These are phyloP conservation scores for Parnassius glacialis DNA, from an alignment of 2,888 invertebrate genomes.

Conservation along the genomic window DNA sequence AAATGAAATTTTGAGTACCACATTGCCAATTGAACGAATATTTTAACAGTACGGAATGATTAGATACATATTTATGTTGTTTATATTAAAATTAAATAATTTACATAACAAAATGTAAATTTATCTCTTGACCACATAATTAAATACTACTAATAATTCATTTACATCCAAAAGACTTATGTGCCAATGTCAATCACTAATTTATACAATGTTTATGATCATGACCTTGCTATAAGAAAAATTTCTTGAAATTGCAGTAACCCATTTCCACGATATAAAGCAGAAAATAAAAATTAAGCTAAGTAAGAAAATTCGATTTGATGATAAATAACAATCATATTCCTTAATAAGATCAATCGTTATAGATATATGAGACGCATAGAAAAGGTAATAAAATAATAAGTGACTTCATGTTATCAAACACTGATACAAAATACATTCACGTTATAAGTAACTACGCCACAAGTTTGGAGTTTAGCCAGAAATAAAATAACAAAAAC, in stretches of 20 bases:
- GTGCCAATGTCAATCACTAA: slow-evolving; percentile 28
- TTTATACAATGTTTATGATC: slow-evolving; percentile 37
- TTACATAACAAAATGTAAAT: too few relatives aligned
- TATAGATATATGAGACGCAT: neutral
- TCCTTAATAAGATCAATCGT: too few relatives aligned
- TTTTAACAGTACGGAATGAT: too few relatives aligned
- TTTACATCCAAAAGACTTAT: slow-evolving; percentile 14
- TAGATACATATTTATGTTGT: too few relatives aligned
- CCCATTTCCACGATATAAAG: neutral
- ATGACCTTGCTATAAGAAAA: slow-evolving; percentile 35
- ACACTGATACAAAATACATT: slow-evolving; percentile 47
- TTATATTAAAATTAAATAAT: too few relatives aligned
- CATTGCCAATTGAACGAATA: too few relatives aligned
- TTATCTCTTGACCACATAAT: too few relatives aligned
- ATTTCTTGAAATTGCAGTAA: slow-evolving; percentile 13
- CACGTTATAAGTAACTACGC: slow-evolving; percentile 44
- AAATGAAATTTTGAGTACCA: too few relatives aligned
- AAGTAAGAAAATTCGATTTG: too few relatives aligned
- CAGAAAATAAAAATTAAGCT: too few relatives aligned
- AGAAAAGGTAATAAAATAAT: slow-evolving; percentile 16
- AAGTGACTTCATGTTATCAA: slow-evolving; percentile 66
- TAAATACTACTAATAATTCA: slow-evolving; percentile 9
- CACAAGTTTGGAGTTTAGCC: slow-evolving; percentile 62
- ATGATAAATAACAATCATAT: too few relatives aligned
- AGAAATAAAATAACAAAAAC: slow-evolving; percentile 39